Conservation (phyloP, 2,888 invertebrate species). For the Drosophila helvetica region DNA sequence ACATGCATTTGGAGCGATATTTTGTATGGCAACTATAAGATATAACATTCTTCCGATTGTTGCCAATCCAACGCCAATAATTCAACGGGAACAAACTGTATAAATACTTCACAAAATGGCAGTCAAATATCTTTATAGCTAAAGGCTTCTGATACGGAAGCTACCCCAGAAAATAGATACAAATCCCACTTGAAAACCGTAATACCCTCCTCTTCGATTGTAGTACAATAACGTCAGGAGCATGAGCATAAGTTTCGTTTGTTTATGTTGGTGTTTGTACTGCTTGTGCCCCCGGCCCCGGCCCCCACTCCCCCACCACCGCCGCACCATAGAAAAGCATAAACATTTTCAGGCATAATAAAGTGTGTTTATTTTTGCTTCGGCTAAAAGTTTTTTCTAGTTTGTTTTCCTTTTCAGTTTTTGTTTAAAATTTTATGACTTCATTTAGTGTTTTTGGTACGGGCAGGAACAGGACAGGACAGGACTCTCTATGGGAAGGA, state of each 20-base stretch:
- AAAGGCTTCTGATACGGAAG: neutral
- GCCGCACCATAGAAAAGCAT: slow-evolving; percentile 48
- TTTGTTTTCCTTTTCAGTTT: slow-evolving; percentile 51
- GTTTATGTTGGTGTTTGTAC: slow-evolving; percentile 40
- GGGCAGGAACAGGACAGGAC: neutral
- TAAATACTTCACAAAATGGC: neutral
- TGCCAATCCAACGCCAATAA: no score
- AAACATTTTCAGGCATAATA: slow-evolving; percentile 74
- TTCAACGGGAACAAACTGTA: no score
- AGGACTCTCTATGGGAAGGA: slow-evolving; percentile 3
- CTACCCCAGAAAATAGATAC: neutral
- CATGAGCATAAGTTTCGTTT: slow-evolving; percentile 61
- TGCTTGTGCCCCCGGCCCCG: slow-evolving; percentile 1
- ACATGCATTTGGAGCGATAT: neutral
- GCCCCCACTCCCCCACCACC: neutral
- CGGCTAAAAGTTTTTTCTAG: slow-evolving; percentile 57
- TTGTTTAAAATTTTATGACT: slow-evolving; percentile 71
- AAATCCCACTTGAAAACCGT: neutral
- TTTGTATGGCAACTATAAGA: neutral
- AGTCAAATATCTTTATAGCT: neutral
- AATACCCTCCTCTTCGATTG: neutral
- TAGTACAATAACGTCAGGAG: slow-evolving; percentile 30
- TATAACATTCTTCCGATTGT: neutral
- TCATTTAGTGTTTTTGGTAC: slow-evolving; percentile 57
- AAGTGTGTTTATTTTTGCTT: slow-evolving; percentile 67